Evolutionary conservation across 2,797 vertebrate species (phyloP), one percentile per base, ranked within the genome.

Genomic region (Scleropages formosus): DNA sequence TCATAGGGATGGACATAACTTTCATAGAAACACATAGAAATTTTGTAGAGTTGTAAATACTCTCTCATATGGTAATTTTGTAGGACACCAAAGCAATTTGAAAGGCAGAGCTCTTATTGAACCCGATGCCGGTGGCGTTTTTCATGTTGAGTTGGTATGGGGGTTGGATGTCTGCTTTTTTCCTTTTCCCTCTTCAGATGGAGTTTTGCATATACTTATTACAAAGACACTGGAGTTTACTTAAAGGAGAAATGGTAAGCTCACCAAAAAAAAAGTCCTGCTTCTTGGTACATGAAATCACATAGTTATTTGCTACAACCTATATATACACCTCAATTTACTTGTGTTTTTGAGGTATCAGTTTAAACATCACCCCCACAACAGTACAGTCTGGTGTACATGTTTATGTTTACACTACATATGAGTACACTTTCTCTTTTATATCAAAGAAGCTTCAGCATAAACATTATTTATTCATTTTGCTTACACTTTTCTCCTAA

Each of bases 21-120:
- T 94, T 94, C 89, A 89, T 89, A 88, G 89, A 93, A 94, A 93
- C 91, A 92, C 87, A 90, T 87, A 85, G 85, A 92, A 91, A 95
- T 95, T 95, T 94, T 93, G 94, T 93, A 85, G 86, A 90, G 88
- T 91, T 81, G 92, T 93, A 96, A 95, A 94, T 93, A 93, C 91
- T 88, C 89, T 94, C 91, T 92, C 91, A 92, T 95, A 94, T 93
- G 93, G 89, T 94, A 92, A 94, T 96, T 94, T 93, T 90, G 82
- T 86, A 88, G 89, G 88, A 94, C 94, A 84, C 88, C 89, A 93
- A 93, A 92, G 87, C 88, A 89, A 91, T 87, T 89, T 91, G 89
- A 92, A 90, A 92, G 83, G 85, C 87, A 78, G 73, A 77, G 88
- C 85, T 85, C 82, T 89, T 85, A 89, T 90, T 89, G 87, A 89